Conservation (phyloP, 2,797 vertebrate species). For the Botia almorhae region DNA sequence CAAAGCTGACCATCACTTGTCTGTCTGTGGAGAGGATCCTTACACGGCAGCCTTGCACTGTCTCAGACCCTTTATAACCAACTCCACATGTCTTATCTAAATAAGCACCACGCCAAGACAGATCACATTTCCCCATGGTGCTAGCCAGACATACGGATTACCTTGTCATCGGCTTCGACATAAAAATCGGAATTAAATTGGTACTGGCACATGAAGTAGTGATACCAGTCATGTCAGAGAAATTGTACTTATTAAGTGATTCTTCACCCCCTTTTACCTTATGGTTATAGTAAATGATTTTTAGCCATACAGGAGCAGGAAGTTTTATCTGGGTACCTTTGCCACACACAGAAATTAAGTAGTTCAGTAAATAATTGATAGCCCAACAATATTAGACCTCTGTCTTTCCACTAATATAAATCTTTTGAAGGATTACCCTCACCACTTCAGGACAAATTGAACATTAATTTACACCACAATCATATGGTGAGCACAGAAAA, state of each 20-base stretch:
- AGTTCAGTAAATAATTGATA: not conserved
- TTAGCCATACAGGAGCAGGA: conserved; percentile 19
- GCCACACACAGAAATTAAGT: not conserved
- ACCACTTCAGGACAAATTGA: conserved; percentile 2
- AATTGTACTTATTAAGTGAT: conserved; percentile 33
- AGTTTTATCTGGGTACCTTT: conserved; percentile 27
- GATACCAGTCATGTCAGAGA: conserved; percentile 50
- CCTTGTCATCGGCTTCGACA: conserved; percentile 56
- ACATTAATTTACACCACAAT: conserved; percentile 68
- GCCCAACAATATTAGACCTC: conserved; percentile 25
- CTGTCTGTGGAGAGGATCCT: conserved; percentile 41
- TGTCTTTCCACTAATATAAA: conserved; percentile 31
- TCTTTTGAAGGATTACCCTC: conserved; percentile 37
- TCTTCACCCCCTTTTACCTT: conserved; percentile 18
- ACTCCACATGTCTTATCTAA: conserved; percentile 66
- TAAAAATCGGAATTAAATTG: conserved; percentile 53
- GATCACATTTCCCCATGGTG: conserved; percentile 56
- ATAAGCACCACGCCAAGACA: conserved; percentile 57
- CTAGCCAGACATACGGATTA: conserved; percentile 59
- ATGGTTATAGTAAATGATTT: conserved; percentile 14
- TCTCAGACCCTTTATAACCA: conserved; percentile 49
- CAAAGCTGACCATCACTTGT: conserved; percentile 3
- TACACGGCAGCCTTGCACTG: conserved; percentile 29
- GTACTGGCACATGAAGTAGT: conserved; percentile 53
- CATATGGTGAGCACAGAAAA: conserved; percentile 50